Evolutionary conservation across 2,888 invertebrate genomes (phyloP), one percentile per base, ranked within the genome.

Genomic region (Thysanoteuthis rhombus): DNA sequence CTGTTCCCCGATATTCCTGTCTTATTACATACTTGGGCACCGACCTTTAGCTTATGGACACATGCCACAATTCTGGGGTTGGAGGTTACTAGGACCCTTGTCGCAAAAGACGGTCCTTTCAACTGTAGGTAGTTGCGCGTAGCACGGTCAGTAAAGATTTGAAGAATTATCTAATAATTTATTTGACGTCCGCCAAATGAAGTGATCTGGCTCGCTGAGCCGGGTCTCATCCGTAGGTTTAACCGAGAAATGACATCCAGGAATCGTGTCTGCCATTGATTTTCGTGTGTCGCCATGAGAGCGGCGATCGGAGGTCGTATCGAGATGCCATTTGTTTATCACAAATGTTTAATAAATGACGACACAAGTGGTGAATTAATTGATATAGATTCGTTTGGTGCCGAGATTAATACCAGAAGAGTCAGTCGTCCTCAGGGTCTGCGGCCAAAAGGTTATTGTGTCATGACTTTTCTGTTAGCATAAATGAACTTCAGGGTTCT

Each of bases 81-180:
- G 75, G n/a, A 16, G n/a, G 16, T 2, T 16, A 4, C 16, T 2
- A 16, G n/a, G 75, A n/a, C n/a, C 1, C 12, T n/a, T n/a, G n/a
- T 75, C 75, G 75, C 75, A 75, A n/a, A 75, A n/a, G 8, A 3
- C 12, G n/a, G 75, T 3, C 36, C 8, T 36, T 16, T 16, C 75
- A 75, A 75, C 75, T 10, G 25, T 75, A 75, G n/a, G 75, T 75
- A 75, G n/a, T 75, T 10, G 4, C 75, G 75, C n/a, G 12, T n/a
- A 16, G 75, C 75, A 75, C 75, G 75, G 75, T 75, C 75, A 75
- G 75, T n/a, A 75, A 75, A n/a, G 75, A 75, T 75, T 75, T 75
- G 75, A 75, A 75, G 75, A 75, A 75, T 75, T 75, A 75, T 75
- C 75, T 75, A 75, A 75, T 75, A 75, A 75, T 75, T 75, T 75